A percentile compares a stretch with the other conserved stretches of the same genome.
These are phyloP conservation scores for Botia kubotai DNA, from an alignment of 2,797 vertebrate species.

Conservation along the genomic window DNA sequence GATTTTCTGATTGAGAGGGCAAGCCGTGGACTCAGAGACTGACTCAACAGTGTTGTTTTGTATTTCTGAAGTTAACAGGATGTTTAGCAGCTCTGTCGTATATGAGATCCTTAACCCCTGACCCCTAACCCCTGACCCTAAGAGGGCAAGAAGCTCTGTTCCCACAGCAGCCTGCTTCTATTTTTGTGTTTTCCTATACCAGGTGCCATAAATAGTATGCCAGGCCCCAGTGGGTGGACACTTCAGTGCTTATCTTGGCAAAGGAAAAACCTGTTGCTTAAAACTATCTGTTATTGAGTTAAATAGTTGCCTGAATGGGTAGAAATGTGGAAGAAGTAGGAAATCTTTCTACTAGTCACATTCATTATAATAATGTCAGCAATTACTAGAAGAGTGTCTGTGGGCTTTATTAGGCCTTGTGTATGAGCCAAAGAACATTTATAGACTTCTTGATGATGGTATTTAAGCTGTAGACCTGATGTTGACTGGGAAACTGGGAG, in stretches of 20 bases:
- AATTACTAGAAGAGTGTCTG: background rate
- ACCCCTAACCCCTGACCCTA: too few relatives aligned
- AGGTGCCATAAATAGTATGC: background rate
- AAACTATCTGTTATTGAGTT: background rate
- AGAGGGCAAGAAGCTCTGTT: background rate
- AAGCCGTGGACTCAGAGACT: too few relatives aligned
- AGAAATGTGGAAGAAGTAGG: too few relatives aligned
- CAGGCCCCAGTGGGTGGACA: background rate
- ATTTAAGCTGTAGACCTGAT: background rate
- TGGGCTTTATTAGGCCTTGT: background rate
- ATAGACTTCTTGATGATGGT: background rate
- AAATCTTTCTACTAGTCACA: background rate
- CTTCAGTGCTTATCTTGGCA: background rate
- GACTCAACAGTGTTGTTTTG: background rate
- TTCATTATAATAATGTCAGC: background rate
- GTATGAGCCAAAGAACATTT: constrained; percentile 1
- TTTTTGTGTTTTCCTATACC: background rate
- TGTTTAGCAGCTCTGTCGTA: background rate
- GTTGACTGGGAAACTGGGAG: background rate
- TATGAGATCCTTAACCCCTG: background rate
- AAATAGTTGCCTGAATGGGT: background rate
- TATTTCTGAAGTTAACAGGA: background rate
- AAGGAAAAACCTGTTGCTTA: background rate
- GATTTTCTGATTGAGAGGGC: too few relatives aligned
- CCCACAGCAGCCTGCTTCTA: background rate